Percentiles rank a stretch among this genome's conserved stretches.
Conservation (phyloP, 2,888 invertebrate species). For the Brachyopa scutellaris region DNA sequence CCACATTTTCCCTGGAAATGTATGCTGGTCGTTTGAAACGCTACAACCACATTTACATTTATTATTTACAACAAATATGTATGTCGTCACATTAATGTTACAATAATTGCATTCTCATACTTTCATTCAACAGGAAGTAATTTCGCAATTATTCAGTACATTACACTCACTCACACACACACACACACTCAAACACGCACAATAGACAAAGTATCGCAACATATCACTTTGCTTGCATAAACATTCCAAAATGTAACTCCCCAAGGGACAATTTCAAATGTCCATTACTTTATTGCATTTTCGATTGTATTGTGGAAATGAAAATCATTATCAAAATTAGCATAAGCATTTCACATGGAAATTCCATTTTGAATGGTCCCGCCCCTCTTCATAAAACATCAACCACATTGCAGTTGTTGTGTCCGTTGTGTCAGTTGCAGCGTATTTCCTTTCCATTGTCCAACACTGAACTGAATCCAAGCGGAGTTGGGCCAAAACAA, state of each 20-base stretch:
- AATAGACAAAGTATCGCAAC: too few relatives aligned
- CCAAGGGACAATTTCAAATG: conserved; percentile 20
- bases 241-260: conserved; percentile 32
- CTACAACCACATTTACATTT: too few relatives aligned
- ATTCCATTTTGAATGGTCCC: conserved; percentile 3
- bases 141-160: conserved; percentile 28
- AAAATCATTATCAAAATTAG: conserved; percentile 44
- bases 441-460: conserved; percentile 25
- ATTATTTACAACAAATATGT: too few relatives aligned
- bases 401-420: conserved; percentile 22
- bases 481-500: not conserved
- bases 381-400: too few relatives aligned
- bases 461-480: not conserved
- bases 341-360: conserved; percentile 40
- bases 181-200: too few relatives aligned
- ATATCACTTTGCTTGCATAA: conserved; percentile 34
- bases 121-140: conserved; percentile 29
- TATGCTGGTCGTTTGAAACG: too few relatives aligned
- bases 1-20: too few relatives aligned
- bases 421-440: conserved; percentile 28
- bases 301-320: conserved; percentile 23
- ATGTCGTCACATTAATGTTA: too few relatives aligned
- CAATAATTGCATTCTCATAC: too few relatives aligned
- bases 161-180: conserved; percentile 2
- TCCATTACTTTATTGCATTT: conserved; percentile 36